phyloP scores from a whole-genome alignment of 2,797 vertebrate genomes.

The Myiothlypis chrysogaster region DNA sequence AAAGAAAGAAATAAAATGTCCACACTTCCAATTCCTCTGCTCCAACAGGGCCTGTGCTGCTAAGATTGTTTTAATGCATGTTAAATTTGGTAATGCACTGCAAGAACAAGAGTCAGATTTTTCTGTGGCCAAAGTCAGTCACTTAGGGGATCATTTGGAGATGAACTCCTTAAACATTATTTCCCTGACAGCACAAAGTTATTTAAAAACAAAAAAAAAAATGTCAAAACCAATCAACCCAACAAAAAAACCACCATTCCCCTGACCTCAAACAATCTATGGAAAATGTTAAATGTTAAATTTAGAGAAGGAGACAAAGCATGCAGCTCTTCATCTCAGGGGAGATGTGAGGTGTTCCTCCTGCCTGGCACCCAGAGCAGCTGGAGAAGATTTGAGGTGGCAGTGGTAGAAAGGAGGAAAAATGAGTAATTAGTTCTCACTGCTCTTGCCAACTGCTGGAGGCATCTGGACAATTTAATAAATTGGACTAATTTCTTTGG shows the following conservation, averaged over 20 bases:
- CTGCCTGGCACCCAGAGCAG: not conserved
- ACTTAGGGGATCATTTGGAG: not conserved
- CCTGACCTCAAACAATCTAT: not conserved
- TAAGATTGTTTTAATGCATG: not conserved
- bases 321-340: not conserved
- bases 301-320: not conserved
- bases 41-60: not conserved
- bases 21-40: not conserved
- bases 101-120: not conserved
- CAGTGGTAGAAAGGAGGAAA: not conserved
- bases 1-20: not conserved
- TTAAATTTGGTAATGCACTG: not conserved
- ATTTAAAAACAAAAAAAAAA: not conserved
- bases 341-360: not conserved
- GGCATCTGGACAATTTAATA: not conserved
- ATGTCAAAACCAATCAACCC: not conserved
- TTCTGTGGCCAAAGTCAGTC: not conserved
- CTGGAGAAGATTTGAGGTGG: not conserved
- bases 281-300: not conserved
- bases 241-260: rapidly evolving
- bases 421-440: not conserved
- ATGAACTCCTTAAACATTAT: not conserved
- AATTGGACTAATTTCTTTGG: not conserved
- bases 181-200: not conserved
- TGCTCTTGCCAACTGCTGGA: not conserved